Conservation (phyloP, 2,888 invertebrate species). For the Cerceris ruficornis region DNA sequence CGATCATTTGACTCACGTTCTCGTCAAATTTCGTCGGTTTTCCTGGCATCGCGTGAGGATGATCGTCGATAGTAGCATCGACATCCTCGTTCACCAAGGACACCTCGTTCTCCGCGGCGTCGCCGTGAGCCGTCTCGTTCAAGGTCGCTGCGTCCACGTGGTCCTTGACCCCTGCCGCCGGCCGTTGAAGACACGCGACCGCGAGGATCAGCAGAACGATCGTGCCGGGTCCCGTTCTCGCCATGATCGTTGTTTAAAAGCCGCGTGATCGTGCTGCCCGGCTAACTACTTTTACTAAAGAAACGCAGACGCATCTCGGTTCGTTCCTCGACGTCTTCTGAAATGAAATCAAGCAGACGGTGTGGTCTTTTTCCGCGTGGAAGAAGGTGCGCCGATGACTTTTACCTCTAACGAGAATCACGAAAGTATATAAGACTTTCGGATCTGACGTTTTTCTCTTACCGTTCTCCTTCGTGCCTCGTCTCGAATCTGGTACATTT, state of each 20-base stretch:
- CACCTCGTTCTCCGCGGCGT: conserved; percentile 61
- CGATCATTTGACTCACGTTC: conserved; percentile 69
- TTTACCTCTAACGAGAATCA: too few species aligned
- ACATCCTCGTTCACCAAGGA: conserved; percentile 31
- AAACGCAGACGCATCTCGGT: conserved; percentile 60
- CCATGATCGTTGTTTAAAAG: conserved; percentile 56
- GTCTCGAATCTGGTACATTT: not conserved
- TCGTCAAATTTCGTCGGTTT: conserved; percentile 78
- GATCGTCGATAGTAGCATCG: conserved; percentile 38
- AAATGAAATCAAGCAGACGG: conserved; percentile 37
- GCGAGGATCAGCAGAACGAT: conserved; percentile 61
- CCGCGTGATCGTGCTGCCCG: conserved; percentile 22
- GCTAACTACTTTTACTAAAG: conserved; percentile 51
- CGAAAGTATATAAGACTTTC: not conserved
- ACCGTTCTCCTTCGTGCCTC: not conserved
- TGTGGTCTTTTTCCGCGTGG: not conserved
- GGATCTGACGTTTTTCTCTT: not conserved
- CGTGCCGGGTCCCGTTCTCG: conserved; percentile 55
- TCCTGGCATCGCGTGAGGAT: conserved; percentile 48
- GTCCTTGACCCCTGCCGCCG: conserved; percentile 65
- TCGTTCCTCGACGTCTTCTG: conserved; percentile 41
- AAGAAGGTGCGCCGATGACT: too few species aligned
- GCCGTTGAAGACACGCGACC: conserved; percentile 57
- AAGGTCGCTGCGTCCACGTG: conserved; percentile 57
- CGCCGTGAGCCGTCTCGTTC: conserved; percentile 55